Conservation (phyloP, 2,888 invertebrate genomes). For the Formica aserva region DNA sequence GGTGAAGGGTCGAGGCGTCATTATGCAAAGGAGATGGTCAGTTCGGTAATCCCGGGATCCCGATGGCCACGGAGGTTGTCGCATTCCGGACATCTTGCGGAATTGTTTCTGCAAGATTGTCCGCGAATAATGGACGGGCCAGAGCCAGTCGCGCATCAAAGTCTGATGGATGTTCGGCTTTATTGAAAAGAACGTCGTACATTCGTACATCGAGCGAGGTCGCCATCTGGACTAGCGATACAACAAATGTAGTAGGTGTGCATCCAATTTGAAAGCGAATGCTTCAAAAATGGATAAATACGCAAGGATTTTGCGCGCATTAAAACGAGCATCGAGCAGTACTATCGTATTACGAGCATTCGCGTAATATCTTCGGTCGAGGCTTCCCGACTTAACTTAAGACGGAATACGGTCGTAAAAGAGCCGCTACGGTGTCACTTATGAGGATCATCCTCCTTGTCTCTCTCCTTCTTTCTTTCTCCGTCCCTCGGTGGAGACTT, state of each 20-base stretch:
- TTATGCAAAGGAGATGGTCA: slow-evolving; percentile 86
- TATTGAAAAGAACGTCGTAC: slow-evolving; percentile 85
- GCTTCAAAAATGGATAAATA: neutral
- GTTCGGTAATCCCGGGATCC: slow-evolving; percentile 82
- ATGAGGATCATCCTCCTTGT: slow-evolving; percentile 71
- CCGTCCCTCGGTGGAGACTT: neutral
- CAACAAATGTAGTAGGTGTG: neutral
- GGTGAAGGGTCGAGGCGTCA: slow-evolving; percentile 76
- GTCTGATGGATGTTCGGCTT: slow-evolving; percentile 84
- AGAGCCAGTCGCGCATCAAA: slow-evolving; percentile 72
- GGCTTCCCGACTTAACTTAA: slow-evolving; percentile 67
- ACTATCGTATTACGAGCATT: slow-evolving; percentile 6
- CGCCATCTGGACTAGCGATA: slow-evolving; percentile 19
- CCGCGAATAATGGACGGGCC: slow-evolving; percentile 64
- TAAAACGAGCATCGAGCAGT: neutral
- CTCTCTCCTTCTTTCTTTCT: neutral
- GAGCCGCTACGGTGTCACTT: slow-evolving; percentile 66
- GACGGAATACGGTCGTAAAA: slow-evolving; percentile 78
- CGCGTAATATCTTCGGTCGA: slow-evolving; percentile 37
- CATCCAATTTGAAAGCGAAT: neutral
- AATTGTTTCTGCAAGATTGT: slow-evolving; percentile 78
- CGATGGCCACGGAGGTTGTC: slow-evolving; percentile 77
- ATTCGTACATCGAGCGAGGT: slow-evolving; percentile 75
- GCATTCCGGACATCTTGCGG: slow-evolving; percentile 84
- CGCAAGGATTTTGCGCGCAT: neutral